Conservation (phyloP, 2,113 vertebrate species). For the Cephalopterus ornatus region DNA sequence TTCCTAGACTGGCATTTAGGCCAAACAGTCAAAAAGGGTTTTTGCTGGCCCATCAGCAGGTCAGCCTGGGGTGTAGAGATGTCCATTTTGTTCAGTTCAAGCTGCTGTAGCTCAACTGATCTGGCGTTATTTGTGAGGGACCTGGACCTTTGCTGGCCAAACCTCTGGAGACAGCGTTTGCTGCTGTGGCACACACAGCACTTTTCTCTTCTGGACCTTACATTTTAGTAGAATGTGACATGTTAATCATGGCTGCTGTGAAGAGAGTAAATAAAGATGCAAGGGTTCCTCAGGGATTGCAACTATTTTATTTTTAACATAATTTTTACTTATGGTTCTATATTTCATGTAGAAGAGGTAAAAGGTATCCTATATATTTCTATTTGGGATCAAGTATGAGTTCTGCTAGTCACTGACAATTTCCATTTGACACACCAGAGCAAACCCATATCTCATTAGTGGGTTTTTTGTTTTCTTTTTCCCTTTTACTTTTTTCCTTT, state of each 20-base stretch:
- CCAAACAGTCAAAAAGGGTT: neutral
- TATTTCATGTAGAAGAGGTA: neutral
- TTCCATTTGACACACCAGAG: neutral
- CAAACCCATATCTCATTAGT: neutral
- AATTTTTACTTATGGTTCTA: neutral
- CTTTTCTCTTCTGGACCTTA: neutral
- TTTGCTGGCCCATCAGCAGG: neutral
- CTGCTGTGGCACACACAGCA: neutral
- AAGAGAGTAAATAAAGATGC: neutral
- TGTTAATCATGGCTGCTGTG: neutral
- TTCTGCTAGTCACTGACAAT: neutral
- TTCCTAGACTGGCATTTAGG: neutral
- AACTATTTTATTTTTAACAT: neutral
- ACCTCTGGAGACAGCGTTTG: neutral
- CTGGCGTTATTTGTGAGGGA: fast-evolving
- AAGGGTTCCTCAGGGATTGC: neutral
- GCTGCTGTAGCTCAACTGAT: fast-evolving
- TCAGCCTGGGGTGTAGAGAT: neutral
- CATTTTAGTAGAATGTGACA: neutral
- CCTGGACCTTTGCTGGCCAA: neutral
- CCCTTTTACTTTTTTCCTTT: neutral
- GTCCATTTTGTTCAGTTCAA: neutral
- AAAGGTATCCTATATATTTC: neutral
- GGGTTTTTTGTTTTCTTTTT: too few species aligned
- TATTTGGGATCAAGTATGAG: neutral